A percentile compares a stretch with the other conserved stretches of the same genome.
Conservation (phyloP, 2,888 invertebrate species). For the Drosophila helvetica region DNA sequence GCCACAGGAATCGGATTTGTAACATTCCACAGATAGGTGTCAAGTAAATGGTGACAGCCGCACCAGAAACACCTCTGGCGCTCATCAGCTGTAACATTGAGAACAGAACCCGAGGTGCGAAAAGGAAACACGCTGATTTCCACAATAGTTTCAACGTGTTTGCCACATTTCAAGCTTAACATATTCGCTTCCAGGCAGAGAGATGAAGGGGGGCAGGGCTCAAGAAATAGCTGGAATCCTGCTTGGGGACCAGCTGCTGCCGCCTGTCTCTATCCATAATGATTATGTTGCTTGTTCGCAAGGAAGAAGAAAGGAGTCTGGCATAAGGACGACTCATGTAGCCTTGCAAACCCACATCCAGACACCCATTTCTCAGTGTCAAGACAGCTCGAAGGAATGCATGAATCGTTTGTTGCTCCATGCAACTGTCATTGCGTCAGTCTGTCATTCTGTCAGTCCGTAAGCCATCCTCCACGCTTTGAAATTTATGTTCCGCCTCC, state of each 20-base stretch:
- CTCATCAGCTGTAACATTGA: slow-evolving; percentile 46
- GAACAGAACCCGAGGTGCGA: slow-evolving; percentile 26
- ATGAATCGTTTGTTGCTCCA: slow-evolving; percentile 35
- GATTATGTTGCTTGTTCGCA: slow-evolving; percentile 33
- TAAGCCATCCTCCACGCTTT: slow-evolving; percentile 2
- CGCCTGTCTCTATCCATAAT: slow-evolving; percentile 33
- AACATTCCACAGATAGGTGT: slow-evolving; percentile 15
- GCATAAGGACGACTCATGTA: background rate
- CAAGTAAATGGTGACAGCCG: slow-evolving; percentile 30
- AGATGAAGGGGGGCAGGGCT: background rate
- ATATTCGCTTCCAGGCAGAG: slow-evolving; percentile 8
- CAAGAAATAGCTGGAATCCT: background rate
- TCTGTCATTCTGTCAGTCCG: slow-evolving; percentile 34
- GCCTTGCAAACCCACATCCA: slow-evolving; percentile 22
- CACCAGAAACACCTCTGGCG: slow-evolving; percentile 21
- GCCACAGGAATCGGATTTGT: slow-evolving; percentile 13
- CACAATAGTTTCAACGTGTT: slow-evolving; percentile 13
- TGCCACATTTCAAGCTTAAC: slow-evolving; percentile 32
- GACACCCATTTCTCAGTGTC: slow-evolving; percentile 33
- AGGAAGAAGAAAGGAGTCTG: slow-evolving; percentile 10
- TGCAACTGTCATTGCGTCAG: slow-evolving; percentile 45
- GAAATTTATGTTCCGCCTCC: background rate
- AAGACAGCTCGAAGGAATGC: slow-evolving; percentile 46
- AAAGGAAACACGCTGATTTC: slow-evolving; percentile 19
- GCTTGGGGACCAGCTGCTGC: slow-evolving; percentile 32